Conservation (phyloP, 2,888 invertebrate genomes). For the Diadegma fenestrale region DNA sequence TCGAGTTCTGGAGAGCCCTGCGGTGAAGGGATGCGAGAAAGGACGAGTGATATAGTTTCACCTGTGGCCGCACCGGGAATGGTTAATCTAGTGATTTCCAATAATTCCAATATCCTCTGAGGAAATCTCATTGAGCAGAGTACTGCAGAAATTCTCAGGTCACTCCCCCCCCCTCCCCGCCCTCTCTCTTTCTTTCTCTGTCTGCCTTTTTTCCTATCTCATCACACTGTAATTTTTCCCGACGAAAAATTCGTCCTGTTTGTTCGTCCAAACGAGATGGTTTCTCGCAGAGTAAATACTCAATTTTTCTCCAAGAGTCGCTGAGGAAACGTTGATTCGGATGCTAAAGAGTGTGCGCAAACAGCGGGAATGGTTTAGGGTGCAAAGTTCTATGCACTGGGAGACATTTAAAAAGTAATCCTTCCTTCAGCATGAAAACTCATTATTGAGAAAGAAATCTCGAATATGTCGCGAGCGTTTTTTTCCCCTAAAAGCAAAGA, state of each 20-base stretch:
- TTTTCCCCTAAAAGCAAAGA: not conserved
- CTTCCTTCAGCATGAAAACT: not conserved
- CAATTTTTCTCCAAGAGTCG: not conserved
- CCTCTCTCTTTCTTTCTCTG: too few species aligned
- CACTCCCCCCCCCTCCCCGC: not conserved
- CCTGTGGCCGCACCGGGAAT: constrained; percentile 60
- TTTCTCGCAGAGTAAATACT: not conserved
- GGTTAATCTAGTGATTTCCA: constrained; percentile 71
- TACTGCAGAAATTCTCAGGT: constrained; percentile 42
- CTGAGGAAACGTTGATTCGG: not conserved
- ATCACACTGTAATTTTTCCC: not conserved
- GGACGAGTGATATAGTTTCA: constrained; percentile 41
- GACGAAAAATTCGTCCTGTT: not conserved
- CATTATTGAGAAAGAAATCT: not conserved
- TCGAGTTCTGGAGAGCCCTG: constrained; percentile 53
- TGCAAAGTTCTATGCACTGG: not conserved
- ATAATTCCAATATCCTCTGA: constrained; percentile 75
- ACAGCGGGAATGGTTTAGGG: not conserved
- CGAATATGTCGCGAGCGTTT: not conserved
- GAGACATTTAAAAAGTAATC: not conserved
- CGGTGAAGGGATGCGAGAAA: not conserved
- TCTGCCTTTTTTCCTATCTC: not conserved
- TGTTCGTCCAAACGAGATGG: constrained; percentile 3
- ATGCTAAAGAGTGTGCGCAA: not conserved
- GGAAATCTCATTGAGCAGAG: constrained; percentile 73